Percentiles rank a stretch among this genome's conserved stretches.
Evolutionary conservation across 2,888 invertebrate genomes (phyloP).

Genomic region (Prenolepis imparis): DNA sequence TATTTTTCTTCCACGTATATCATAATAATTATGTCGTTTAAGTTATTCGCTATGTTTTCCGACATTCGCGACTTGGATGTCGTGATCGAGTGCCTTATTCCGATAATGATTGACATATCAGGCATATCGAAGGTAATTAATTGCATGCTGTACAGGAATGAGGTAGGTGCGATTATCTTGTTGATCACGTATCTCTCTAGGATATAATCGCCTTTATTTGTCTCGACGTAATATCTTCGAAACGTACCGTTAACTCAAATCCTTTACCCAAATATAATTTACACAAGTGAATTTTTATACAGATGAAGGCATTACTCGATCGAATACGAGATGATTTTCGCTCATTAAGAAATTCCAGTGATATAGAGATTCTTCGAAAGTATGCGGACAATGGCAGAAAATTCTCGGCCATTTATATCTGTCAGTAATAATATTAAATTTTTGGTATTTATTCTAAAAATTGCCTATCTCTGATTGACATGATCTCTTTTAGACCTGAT

Average conservation of each 20-base stretch:
- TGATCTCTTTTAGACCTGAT: constrained; percentile 15
- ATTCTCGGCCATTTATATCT: constrained; percentile 32
- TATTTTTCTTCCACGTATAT: not conserved
- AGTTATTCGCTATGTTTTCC: constrained; percentile 22
- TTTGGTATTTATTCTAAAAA: not conserved
- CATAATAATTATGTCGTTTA: constrained; percentile 3
- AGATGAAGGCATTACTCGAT: constrained; percentile 31
- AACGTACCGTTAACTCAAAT: not conserved
- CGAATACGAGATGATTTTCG: constrained; percentile 31
- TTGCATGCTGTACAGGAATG: constrained; percentile 27
- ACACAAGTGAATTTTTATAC: not conserved
- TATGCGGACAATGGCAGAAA: constrained; percentile 27
- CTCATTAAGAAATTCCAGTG: not conserved
- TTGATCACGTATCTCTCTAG: not conserved
- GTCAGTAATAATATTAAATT: constrained; percentile 22
- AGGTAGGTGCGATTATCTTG: constrained; percentile 17
- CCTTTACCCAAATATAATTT: constrained; percentile 6
- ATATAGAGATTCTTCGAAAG: constrained; percentile 34
- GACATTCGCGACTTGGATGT: constrained; percentile 38
- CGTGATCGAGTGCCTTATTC: constrained; percentile 37
- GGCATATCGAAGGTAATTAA: constrained; percentile 39
- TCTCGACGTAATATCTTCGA: not conserved
- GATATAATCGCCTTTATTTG: not conserved
- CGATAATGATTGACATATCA: constrained; percentile 40
- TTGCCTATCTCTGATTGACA: not conserved